A percentile compares a stretch with the other conserved stretches of the same genome.
Evolutionary conservation across 2,888 invertebrate genomes (phyloP).

Genomic region (Ommatoiulus sabulosus): DNA sequence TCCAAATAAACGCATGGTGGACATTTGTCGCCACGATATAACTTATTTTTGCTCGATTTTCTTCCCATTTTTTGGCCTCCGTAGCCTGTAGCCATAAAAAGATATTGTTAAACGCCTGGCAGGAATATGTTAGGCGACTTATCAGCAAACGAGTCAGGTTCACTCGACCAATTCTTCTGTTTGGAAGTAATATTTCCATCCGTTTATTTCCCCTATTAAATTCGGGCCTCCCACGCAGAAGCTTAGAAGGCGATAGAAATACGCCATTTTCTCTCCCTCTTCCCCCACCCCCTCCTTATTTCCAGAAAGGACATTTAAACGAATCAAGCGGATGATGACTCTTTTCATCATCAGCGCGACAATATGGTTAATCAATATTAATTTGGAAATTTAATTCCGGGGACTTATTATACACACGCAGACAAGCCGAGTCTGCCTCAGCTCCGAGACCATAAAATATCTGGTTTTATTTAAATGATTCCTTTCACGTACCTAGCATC

Average conservation of each 20-base stretch:
- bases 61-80: neutral
- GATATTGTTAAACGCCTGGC: neutral
- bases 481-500: constrained; percentile 42
- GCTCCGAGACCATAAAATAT: constrained; percentile 44
- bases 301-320: constrained; percentile 22
- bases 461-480: constrained; percentile 51
- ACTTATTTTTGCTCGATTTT: constrained; percentile 47
- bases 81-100: neutral
- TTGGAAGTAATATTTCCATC: constrained; percentile 2
- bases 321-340: constrained; percentile 51
- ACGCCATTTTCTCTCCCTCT: neutral
- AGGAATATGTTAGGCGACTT: constrained; percentile 21
- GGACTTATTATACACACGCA: constrained; percentile 42
- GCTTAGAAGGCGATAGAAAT: neutral
- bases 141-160: constrained; percentile 45
- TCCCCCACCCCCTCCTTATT: neutral
- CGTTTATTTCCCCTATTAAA: constrained; percentile 13
- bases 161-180: constrained; percentile 37
- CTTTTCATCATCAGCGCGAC: constrained; percentile 53
- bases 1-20: constrained; percentile 41
- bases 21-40: constrained; percentile 41
- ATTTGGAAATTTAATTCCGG: constrained; percentile 47
- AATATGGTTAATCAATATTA: constrained; percentile 50
- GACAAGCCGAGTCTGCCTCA: constrained; percentile 43
- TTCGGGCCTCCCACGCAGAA: neutral